Percentiles rank a stretch among this genome's conserved stretches.
phyloP scores from a whole-genome alignment of 1,140 invertebrate species.

The Araneus ventricosus region DNA sequence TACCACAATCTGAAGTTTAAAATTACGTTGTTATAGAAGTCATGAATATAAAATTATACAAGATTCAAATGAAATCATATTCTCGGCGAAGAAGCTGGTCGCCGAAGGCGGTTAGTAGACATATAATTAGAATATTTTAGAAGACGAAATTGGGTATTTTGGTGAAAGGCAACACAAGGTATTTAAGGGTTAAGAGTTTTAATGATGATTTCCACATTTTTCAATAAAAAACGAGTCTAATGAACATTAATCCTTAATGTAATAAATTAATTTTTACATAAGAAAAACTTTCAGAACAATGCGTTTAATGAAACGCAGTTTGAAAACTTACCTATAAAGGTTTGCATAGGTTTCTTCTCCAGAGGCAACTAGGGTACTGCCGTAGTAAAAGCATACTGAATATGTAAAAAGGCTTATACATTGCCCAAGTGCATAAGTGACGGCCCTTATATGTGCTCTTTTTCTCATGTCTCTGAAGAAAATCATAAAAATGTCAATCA shows the following conservation, averaged over 20 bases:
- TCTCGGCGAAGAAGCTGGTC: too few species aligned
- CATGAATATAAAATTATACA: too few species aligned
- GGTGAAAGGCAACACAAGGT: too few species aligned
- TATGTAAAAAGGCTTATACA: conserved; percentile 90
- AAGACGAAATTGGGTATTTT: too few species aligned
- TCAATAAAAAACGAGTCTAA: not conserved
- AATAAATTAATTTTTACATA: not conserved
- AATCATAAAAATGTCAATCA: not conserved
- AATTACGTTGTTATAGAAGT: too few species aligned
- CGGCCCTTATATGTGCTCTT: conserved; percentile 84
- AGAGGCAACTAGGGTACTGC: conserved; percentile 87
- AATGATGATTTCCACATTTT: too few species aligned
- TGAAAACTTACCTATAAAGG: conserved; percentile 87
- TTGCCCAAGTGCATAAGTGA: conserved; percentile 89
- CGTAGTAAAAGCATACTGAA: conserved; percentile 89
- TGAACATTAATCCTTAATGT: not conserved
- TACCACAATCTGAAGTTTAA: too few species aligned
- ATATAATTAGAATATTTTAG: too few species aligned
- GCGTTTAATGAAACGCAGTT: not conserved
- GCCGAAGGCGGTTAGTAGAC: too few species aligned
- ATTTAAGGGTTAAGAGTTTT: not conserved
- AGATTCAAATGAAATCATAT: too few species aligned
- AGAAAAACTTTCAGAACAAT: not conserved
- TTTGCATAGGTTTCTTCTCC: conserved; percentile 85
- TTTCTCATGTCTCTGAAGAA: conserved; percentile 80